Evolutionary conservation across 2,113 vertebrate species (phyloP).

Genomic region (Campylomormyrus tamandua): DNA sequence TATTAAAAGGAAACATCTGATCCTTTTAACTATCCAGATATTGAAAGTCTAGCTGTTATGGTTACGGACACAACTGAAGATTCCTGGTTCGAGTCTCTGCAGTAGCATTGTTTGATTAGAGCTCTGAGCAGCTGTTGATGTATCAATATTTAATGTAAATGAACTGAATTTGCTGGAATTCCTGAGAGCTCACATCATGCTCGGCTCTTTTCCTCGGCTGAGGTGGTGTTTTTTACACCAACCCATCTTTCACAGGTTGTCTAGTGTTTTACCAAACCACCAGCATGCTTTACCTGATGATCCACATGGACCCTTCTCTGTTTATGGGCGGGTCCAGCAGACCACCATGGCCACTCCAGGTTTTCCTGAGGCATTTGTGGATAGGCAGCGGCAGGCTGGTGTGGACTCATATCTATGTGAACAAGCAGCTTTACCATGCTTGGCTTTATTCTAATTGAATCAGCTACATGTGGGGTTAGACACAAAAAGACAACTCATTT

Average conservation of each 20-base stretch:
- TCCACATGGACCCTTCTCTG: background rate
- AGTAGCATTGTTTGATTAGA: background rate
- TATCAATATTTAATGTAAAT: background rate
- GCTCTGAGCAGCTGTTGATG: background rate
- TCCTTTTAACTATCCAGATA: constrained; percentile 58
- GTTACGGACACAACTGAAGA: background rate
- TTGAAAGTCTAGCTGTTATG: background rate
- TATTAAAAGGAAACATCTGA: constrained; percentile 73
- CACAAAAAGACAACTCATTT: no score
- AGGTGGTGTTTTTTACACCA: background rate
- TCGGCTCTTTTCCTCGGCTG: background rate
- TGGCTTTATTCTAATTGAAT: background rate
- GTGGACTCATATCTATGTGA: background rate
- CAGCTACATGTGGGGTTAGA: background rate
- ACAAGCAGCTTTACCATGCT: background rate
- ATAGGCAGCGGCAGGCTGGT: background rate
- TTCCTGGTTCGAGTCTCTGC: background rate
- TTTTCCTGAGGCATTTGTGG: background rate
- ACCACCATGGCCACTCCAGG: background rate
- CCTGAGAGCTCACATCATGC: background rate
- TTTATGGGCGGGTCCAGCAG: background rate
- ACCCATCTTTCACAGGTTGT: background rate
- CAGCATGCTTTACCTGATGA: background rate
- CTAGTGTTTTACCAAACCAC: background rate
- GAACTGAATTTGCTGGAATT: background rate